Base-by-base conservation (phyloP, 1,140 invertebrate genomes). In the Pachypsylla venusta region DNA sequence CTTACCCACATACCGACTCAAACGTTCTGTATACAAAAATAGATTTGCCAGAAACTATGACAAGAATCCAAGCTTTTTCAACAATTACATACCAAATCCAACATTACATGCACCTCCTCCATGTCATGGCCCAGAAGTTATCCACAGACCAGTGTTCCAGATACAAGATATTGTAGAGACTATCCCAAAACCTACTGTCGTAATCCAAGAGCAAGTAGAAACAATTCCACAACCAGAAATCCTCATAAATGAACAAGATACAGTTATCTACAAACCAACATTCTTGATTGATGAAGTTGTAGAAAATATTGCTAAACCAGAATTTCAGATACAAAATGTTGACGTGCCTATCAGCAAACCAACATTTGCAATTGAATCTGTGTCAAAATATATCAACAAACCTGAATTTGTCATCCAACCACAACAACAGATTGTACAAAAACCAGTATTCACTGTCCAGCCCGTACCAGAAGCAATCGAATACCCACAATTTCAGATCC, bases 321-420 rank as follows among this genome's bases (percentile, higher is more conserved):
- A 48, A n/a, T 48, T 10, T n/a, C 7, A 5, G 4, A 48, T 48
- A 19, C 7, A 48, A 48, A 48, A 48, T 48, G 42, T 48, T n/a
- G 42, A 48, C 22, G 42, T 48, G 5, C 42, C 42, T 19, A n/a
- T 48, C 4, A 22, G 16, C 16, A 48, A 48, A 48, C 42, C 42
- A 48, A 48, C 4, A 4, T 48, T 48, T 48, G 42, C 42, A 7
- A n/a, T 48, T 19, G 16, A 5, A 4, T 48, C 42, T 3, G 5
- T 19, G n/a, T 22, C 42, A 19, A 22, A 48, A 48, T 10, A 10
- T 4, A 48, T 48, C 42, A 48, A n/a, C 5, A 48, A 48, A 48
- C 42, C 42, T 19, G 4, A 48, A 22, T 48, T 48, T 48, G 42
- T 48, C 22, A n/a, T 48, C 16, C 42, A 48, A 48, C 42, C 42